Percentiles rank a stretch among this genome's conserved stretches.
Conservation (phyloP, 2,797 vertebrate genomes). For the Bradypus variegatus region DNA sequence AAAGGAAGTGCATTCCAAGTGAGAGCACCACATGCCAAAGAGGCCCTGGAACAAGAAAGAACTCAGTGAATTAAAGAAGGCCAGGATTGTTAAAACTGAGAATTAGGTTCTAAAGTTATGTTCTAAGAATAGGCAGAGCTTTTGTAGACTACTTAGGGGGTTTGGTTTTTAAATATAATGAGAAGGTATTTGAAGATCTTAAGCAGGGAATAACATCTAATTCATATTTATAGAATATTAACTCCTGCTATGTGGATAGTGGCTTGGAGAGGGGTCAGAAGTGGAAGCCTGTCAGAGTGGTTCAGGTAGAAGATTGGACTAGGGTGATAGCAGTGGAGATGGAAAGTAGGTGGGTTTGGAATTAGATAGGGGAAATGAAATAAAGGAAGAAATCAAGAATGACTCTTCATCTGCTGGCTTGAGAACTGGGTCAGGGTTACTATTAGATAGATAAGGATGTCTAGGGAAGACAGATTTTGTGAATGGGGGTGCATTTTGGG, state of each 20-base stretch:
- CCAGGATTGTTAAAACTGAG: neutral
- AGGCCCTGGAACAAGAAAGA: constrained; percentile 2
- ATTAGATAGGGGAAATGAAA: neutral
- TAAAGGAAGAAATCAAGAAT: neutral
- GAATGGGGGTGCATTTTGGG: neutral
- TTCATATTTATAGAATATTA: neutral
- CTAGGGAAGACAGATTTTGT: neutral
- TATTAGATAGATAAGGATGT: neutral
- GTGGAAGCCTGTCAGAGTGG: neutral
- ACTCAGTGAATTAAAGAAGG: neutral
- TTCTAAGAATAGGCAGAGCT: neutral
- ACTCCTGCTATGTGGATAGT: neutral
- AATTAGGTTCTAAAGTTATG: neutral
- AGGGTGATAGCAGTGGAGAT: neutral
- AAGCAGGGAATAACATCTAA: constrained; percentile 4
- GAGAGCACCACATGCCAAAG: neutral
- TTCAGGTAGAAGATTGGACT: neutral
- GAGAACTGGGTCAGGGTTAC: neutral
- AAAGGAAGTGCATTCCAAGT: neutral
- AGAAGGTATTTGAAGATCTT: constrained; percentile 3
- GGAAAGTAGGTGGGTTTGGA: constrained; percentile 1
- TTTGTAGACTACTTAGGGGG: neutral
- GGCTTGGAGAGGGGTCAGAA: neutral
- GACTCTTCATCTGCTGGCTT: neutral
- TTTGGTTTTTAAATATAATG: neutral